Conservation (phyloP, 2,113 vertebrate genomes). For the Astatoreochromis straeleni region DNA sequence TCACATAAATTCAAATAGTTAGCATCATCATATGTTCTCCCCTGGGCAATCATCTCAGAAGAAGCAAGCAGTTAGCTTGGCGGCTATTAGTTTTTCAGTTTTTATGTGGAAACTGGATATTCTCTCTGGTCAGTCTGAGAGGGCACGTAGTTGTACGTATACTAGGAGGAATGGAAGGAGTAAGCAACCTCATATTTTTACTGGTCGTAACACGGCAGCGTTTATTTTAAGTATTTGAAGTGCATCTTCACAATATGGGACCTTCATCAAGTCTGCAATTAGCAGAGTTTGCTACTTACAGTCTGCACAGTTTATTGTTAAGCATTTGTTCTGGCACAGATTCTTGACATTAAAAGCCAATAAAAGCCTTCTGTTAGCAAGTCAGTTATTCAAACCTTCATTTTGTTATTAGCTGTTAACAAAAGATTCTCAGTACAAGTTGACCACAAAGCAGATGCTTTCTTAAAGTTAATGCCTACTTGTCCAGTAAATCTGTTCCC, state of each 20-base stretch:
- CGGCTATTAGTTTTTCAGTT: background rate
- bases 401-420: background rate
- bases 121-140: background rate
- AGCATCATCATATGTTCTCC: background rate
- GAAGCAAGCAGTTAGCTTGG: background rate
- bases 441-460: conserved; percentile 1
- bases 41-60: background rate
- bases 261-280: background rate
- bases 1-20: background rate
- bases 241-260: background rate
- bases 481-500: conserved; percentile 33
- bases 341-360: background rate
- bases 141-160: background rate
- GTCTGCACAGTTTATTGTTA: background rate
- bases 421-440: background rate
- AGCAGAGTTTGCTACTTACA: background rate
- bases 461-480: background rate
- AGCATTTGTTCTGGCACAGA: background rate
- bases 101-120: background rate
- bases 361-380: background rate
- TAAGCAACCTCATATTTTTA: background rate
- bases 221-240: background rate
- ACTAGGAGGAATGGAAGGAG: background rate
- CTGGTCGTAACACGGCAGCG: background rate
- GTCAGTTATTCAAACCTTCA: background rate